Evolutionary conservation across 2,888 invertebrate species (phyloP), one percentile per base, ranked within the genome.

Genomic region (Eulithis prunata): DNA sequence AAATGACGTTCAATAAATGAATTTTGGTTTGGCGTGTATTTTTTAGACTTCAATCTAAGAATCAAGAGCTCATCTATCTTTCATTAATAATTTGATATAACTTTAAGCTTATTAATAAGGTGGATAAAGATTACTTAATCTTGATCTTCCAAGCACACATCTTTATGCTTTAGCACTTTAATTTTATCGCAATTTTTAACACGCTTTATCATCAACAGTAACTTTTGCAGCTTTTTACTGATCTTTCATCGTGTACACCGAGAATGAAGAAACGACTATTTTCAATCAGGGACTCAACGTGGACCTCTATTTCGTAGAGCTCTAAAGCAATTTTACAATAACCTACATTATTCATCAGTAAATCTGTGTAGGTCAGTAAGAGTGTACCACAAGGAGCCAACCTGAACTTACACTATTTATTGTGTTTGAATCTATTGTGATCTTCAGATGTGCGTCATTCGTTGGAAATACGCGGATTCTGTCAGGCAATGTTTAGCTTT

Each of bases 401-500:
- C 54, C 38, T 3, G 14, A 46, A 56, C 58, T 51, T 43, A 43
- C 13, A 45, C 49, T 64, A 45, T 57, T 46, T 38, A 49, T 58
- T 56, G 46, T 66, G 53, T 55, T 49, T 46, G 47, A 38, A 47
- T 46, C 36, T 49, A 59, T 62, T 57, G 62, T 57, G 60, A 56
- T 52, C 47, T 56, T 51, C 46, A 52, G 58, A 55, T 63, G 70
- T 73, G 70, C 74, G 71, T 72, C 64, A 71, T 66, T 73, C 65
- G 54, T 45, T 62, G 65, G 72, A 68, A 65, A 67, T 67, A 47
- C 62, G 62, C 51, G 72, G 67, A 70, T 75, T 73, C 69, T 74
- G 71, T 71, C 74, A 75, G 66, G 65, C 41, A 54, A 43, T 71
- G 70, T 73, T 70, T 69, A 66, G 78, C 77, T 81, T 83, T 81